Conservation (phyloP, 2,797 vertebrate species). For the Rhyacichthys aspro region DNA sequence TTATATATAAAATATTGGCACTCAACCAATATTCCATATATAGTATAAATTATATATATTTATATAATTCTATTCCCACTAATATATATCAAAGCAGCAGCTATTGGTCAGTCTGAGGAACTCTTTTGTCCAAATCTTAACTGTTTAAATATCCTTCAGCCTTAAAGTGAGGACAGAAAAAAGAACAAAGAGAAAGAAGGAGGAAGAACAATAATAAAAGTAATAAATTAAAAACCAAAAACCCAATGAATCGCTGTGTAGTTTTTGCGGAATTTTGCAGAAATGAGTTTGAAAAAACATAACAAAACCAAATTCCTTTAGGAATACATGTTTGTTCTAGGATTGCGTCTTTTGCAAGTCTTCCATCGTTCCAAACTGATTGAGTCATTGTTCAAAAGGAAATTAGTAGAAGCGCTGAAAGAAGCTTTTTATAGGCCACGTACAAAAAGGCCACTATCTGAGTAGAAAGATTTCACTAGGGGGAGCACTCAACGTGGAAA, state of each 20-base stretch:
- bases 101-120: conserved; percentile 95
- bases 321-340: conserved; percentile 78
- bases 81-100: conserved; percentile 90
- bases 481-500: conserved; percentile 57
- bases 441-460: conserved; percentile 79
- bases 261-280: conserved; percentile 77
- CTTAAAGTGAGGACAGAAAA: conserved; percentile 77
- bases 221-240: conserved; percentile 84
- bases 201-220: conserved; percentile 53
- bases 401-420: conserved; percentile 64
- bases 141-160: conserved; percentile 88
- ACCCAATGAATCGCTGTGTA: conserved; percentile 73
- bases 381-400: conserved; percentile 72
- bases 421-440: conserved; percentile 81
- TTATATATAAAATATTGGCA: conserved; percentile 68
- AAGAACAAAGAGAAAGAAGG: conserved; percentile 59
- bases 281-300: conserved; percentile 46
- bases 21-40: conserved; percentile 76
- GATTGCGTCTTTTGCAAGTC: conserved; percentile 67
- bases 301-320: conserved; percentile 54
- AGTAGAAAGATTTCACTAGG: conserved; percentile 74
- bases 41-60: conserved; percentile 74
- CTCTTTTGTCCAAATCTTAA: conserved; percentile 80
- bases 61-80: conserved; percentile 73
- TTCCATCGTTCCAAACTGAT: conserved; percentile 66